Evolutionary conservation across 2,888 invertebrate genomes (phyloP), one percentile per base, ranked within the genome.

Genomic region (Homarus gammarus): DNA sequence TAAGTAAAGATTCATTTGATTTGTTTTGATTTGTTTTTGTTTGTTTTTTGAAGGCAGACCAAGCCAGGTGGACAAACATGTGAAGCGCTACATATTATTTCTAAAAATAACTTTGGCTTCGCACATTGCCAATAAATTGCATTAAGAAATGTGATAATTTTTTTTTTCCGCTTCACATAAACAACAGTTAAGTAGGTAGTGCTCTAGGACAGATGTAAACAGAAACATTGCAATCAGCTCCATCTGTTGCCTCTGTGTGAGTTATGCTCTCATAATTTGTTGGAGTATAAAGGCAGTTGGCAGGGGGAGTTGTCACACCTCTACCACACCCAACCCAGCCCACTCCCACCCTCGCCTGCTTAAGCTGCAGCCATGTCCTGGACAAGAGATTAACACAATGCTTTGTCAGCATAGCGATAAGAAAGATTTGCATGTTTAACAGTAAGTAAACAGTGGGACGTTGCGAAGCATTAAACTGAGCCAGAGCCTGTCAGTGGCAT

Each of bases 371-470:
- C 64, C 27, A 64, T n/a, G 2, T 64, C 64, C 64, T 64, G 64
- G 6, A 10, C 64, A 64, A 64, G 27, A 27, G 3, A 64, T 64
- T 64, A 64, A 5, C 64, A 27, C 27, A 64, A 64, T 64, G 64
- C 27, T 64, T 64, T 64, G 64, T 64, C 64, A 64, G 64, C n/a
- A 22, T 8, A 64, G 27, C 64, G 64, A 64, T 64, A 27, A 64
- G 64, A n/a, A 27, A n/a, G 64, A 64, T 64, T 27, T 27, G 64
- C 64, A 12, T 5, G 27, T 12, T 64, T 6, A 64, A 64, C 64
- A n/a, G n/a, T n/a, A 64, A 64, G 64, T 27, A n/a, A 64, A 64
- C 64, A 64, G 27, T 1, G 64, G 5, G 27, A 2, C 64, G 27
- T 27, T 22, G 27, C 27, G 27, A 27, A 64, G 64, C 27, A 27